phyloP scores from a whole-genome alignment of 2,797 vertebrate species.

The Iguana delicatissima region DNA sequence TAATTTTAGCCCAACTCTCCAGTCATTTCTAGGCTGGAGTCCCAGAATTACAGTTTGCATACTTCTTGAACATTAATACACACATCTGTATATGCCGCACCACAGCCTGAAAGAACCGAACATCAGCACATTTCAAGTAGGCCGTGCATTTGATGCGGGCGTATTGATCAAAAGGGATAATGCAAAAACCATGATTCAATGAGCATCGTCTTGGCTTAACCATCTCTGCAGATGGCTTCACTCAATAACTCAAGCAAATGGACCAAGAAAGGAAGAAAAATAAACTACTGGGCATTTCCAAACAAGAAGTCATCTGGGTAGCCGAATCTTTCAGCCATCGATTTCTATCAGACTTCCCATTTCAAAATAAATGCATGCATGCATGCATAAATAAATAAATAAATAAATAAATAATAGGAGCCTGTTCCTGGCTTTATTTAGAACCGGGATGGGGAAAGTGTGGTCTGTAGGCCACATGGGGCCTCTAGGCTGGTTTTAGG shows the following conservation, averaged over 20 bases:
- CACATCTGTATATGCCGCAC: too few species aligned
- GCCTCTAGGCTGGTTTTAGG: too few species aligned
- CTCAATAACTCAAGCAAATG: constrained; percentile 17
- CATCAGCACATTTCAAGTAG: background rate
- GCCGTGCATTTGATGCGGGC: background rate
- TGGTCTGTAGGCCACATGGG: too few species aligned
- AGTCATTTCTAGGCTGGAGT: background rate
- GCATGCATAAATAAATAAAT: too few species aligned
- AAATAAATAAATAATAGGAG: too few species aligned
- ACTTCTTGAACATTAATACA: background rate
- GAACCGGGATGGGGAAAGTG: background rate
- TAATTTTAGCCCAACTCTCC: too few species aligned
- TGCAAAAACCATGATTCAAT: background rate
- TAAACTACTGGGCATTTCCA: background rate
- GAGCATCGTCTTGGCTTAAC: background rate
- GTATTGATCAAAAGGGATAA: background rate
- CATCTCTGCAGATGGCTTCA: background rate
- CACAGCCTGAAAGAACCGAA: background rate
- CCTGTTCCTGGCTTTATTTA: background rate
- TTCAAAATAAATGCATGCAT: background rate
- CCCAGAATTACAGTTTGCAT: background rate
- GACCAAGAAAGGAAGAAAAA: background rate
- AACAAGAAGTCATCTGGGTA: background rate
- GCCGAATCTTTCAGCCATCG: too few species aligned
- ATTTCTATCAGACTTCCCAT: background rate